Conservation (phyloP, 2,797 vertebrate species). For the Taeniopygia guttata region DNA sequence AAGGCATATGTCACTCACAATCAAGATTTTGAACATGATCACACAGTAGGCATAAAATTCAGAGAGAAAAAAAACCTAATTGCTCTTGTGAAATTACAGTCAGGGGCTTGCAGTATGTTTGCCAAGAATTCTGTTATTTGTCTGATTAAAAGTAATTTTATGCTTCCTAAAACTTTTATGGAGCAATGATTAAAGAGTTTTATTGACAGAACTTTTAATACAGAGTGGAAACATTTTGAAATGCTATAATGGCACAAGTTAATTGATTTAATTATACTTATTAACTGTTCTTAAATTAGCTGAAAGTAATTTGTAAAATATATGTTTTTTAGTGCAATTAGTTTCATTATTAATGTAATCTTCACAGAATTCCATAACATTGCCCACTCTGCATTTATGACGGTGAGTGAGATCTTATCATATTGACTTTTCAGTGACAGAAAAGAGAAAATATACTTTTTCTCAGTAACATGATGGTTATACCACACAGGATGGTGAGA, state of each 20-base stretch:
- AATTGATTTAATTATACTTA: slow-evolving; percentile 20
- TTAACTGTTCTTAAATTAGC: not conserved
- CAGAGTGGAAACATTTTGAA: not conserved
- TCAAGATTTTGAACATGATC: not conserved
- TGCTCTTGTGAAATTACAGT: not conserved
- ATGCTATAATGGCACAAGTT: not conserved
- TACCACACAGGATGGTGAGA: not conserved
- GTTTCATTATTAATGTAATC: not conserved
- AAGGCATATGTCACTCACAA: not conserved
- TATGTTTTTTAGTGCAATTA: not conserved
- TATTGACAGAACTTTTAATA: slow-evolving; percentile 17
- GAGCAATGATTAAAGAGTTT: not conserved
- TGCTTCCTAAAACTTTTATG: slow-evolving; percentile 17
- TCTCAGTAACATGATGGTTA: not conserved
- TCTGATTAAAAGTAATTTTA: slow-evolving; percentile 24
- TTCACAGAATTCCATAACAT: not conserved
- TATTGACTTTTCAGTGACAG: not conserved
- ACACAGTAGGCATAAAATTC: not conserved
- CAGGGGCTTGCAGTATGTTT: not conserved
- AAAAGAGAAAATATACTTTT: not conserved
- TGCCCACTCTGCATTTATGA: not conserved
- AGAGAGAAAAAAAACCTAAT: not conserved
- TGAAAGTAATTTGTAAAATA: not conserved
- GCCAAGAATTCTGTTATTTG: not conserved
- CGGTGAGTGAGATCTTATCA: not conserved